These are phyloP conservation scores for Corythaeola cristata DNA, from an alignment of 2,113 vertebrate species.

Conservation along the genomic window DNA sequence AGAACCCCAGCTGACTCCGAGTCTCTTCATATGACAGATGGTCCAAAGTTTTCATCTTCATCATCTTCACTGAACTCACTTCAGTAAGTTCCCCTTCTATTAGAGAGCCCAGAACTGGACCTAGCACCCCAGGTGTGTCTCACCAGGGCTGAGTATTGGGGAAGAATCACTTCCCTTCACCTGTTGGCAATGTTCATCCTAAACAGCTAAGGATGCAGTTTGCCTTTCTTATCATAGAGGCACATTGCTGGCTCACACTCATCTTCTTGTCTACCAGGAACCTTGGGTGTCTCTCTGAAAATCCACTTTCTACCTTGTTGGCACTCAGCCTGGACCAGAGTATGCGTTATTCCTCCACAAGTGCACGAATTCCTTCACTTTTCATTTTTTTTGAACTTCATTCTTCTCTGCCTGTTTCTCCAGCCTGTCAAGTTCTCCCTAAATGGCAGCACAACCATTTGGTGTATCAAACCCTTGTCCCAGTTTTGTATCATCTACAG, in stretches of 20 bases:
- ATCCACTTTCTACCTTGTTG: background rate
- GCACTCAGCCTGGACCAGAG: background rate
- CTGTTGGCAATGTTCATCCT: background rate
- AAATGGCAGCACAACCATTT: background rate
- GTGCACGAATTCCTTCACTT: background rate
- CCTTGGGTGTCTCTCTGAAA: background rate
- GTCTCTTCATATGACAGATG: background rate
- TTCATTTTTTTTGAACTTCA: background rate
- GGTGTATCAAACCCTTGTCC: background rate
- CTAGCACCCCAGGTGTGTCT: background rate
- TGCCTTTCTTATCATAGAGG: background rate
- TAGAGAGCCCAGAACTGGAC: background rate
- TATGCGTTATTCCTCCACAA: background rate
- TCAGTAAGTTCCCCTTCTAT: background rate
- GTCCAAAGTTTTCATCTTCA: background rate
- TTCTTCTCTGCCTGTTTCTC: background rate
- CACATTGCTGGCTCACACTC: background rate
- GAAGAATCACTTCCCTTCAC: background rate
- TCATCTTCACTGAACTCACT: background rate
- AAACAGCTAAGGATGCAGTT: background rate
- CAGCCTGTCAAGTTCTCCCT: background rate
- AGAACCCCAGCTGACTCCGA: background rate
- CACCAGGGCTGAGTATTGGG: background rate
- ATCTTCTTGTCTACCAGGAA: background rate
- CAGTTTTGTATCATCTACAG: background rate